Evolutionary conservation across 2,113 vertebrate species (phyloP), one percentile per base, ranked within the genome.

Genomic region (Strix uralensis): DNA sequence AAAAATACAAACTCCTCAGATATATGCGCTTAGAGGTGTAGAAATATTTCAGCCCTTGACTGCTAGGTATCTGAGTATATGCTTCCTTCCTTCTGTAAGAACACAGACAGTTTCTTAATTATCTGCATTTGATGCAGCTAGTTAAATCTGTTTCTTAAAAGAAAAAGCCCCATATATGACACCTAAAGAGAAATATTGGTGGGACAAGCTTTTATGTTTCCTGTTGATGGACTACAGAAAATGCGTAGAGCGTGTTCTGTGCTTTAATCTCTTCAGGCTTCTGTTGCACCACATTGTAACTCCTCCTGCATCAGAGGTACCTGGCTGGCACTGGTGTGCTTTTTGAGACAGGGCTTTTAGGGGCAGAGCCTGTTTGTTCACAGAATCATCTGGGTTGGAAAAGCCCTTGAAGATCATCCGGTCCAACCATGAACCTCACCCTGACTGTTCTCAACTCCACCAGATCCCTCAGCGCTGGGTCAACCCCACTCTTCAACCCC

Each of bases 241-340:
- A 61, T 29, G 18, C 29, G 2, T 7, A 13, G 38, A 52, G 30
- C 40, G 5, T 14, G 38, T 70, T 13, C 62, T 54, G 1, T 54
- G 34, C 62, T 88, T 55, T 21, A 51, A 27, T 58, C 22, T 82
- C n/a, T 27, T 52, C 20, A 42, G 30, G 25, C 36, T 61, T 54
- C 26, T 55, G 27, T 55, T 44, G 66, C 47, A 22, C 32, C 6
- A 0, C 13, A 22, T 20, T 11, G 52, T 72, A 17, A 4, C 1
- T 1, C 61, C 47, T 69, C 2, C 51, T 47, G 70, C 2, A 0
- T 58, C 38, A 30, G 46, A 11, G 4, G 13, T 15, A 5, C 42
- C 22, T 21, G 32, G 27, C 27, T 59, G 44, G 15, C 13, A 0
- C 57, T 55, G 55, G 3, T 34, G 46, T 29, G 36, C 34, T 36